Evolutionary conservation across 1,140 invertebrate genomes (phyloP).

Genomic region (Zaprionus taronus): DNA sequence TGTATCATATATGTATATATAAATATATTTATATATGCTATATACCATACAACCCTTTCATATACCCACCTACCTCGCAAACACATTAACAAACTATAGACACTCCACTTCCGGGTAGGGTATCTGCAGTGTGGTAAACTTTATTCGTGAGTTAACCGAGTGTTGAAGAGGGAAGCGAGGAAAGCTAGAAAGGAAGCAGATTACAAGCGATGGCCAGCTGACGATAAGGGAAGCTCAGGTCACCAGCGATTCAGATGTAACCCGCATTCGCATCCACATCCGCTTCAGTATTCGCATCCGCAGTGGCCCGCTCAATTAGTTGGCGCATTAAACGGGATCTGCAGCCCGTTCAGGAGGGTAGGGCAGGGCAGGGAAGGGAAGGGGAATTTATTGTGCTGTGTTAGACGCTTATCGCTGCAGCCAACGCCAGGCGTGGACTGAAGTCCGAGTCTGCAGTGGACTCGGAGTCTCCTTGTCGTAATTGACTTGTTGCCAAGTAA

Average conservation of each 20-base stretch:
- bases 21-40: no score
- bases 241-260: constrained; percentile 11
- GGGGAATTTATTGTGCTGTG: constrained; percentile 69
- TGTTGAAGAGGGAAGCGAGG: background rate
- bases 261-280: constrained; percentile 22
- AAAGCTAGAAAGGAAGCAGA: constrained; percentile 45
- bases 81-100: background rate
- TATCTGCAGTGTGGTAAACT: background rate
- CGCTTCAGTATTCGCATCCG: constrained; percentile 11
- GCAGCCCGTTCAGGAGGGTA: constrained; percentile 34
- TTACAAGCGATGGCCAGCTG: constrained; percentile 72
- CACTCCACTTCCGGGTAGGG: background rate
- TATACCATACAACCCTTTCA: no score
- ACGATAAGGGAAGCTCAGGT: constrained; percentile 55
- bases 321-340: constrained; percentile 73
- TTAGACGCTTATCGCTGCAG: constrained; percentile 65
- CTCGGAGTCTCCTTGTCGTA: constrained; percentile 38
- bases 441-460: background rate
- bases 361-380: background rate
- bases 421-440: constrained; percentile 39
- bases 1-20: no score
- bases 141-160: background rate
- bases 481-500: constrained; percentile 83
- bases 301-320: constrained; percentile 66
- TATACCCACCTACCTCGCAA: background rate